Percentiles rank a stretch among this genome's conserved stretches.
phyloP scores from a whole-genome alignment of 2,797 vertebrate species.

The Glossophaga mutica region DNA sequence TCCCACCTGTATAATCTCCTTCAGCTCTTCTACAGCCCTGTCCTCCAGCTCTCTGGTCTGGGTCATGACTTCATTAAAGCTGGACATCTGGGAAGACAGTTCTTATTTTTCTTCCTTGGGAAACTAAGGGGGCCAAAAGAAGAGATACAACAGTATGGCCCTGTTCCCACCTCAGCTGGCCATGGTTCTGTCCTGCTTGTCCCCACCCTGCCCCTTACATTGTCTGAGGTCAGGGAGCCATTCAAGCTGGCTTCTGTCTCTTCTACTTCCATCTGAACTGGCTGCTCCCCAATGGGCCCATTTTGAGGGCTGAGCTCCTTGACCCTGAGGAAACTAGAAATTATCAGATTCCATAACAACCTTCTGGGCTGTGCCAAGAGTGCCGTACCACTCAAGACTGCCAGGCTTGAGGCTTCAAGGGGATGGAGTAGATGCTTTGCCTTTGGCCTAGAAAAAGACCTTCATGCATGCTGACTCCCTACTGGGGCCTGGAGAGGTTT shows the following conservation, averaged over 20 bases:
- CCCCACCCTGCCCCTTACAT: conserved; percentile 68
- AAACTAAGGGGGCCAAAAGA: conserved; percentile 58
- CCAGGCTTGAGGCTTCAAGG: neutral
- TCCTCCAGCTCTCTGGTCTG: conserved; percentile 89
- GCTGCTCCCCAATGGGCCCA: conserved; percentile 72
- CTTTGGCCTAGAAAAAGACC: neutral
- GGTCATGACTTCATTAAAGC: conserved; percentile 87
- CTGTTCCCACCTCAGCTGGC: neutral
- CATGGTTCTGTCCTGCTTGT: neutral
- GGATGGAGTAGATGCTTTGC: neutral
- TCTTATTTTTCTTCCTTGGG: conserved; percentile 82
- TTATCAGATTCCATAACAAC: neutral
- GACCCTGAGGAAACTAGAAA: conserved; percentile 84
- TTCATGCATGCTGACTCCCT: neutral
- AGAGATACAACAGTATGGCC: neutral
- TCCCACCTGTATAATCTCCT: conserved; percentile 84
- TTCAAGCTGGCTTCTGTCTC: conserved; percentile 63
- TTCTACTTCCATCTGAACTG: conserved; percentile 80
- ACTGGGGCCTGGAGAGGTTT: neutral
- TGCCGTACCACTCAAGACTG: neutral
- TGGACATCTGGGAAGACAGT: conserved; percentile 79
- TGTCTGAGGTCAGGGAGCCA: neutral
- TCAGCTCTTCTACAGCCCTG: conserved; percentile 85
- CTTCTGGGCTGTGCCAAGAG: neutral
- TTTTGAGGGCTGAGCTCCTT: conserved; percentile 90